Evolutionary conservation across 2,113 vertebrate species (phyloP).

Genomic region (Melanocharis versteri): DNA sequence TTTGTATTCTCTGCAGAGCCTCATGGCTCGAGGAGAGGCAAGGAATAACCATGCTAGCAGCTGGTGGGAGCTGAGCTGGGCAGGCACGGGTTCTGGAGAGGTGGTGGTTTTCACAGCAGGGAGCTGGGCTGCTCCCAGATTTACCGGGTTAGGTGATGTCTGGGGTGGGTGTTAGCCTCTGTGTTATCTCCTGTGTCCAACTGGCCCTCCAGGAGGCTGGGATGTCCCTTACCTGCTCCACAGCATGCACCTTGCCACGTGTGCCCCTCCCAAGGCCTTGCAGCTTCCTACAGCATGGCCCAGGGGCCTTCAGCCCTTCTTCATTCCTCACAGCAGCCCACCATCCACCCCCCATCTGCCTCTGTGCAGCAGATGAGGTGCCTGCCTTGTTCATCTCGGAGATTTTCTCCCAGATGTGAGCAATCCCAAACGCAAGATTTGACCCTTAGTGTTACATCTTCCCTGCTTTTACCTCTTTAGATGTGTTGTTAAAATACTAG

Average conservation of each 20-base stretch:
- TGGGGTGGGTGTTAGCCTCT: background rate
- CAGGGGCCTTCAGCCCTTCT: background rate
- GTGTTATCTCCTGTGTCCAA: background rate
- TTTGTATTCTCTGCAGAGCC: background rate
- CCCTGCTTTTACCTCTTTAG: background rate
- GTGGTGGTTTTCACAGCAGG: background rate
- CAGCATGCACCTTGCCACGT: rapidly evolving
- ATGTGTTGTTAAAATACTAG: background rate
- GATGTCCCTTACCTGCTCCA: background rate
- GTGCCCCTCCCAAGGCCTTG: background rate
- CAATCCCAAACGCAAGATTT: background rate
- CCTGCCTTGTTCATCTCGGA: background rate
- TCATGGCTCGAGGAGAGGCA: rapidly evolving
- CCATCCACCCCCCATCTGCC: background rate
- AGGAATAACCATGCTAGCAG: background rate
- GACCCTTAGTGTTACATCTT: background rate
- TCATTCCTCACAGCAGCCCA: background rate
- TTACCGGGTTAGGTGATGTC: background rate
- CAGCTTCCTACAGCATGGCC: background rate
- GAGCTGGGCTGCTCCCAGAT: background rate
- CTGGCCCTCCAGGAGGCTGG: background rate
- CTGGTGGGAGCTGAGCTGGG: background rate
- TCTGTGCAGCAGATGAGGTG: background rate
- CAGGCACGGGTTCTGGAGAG: background rate
- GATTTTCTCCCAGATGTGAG: background rate